Evolutionary conservation across 2,888 invertebrate genomes (phyloP).

Genomic region (Diloba caeruleocephala): DNA sequence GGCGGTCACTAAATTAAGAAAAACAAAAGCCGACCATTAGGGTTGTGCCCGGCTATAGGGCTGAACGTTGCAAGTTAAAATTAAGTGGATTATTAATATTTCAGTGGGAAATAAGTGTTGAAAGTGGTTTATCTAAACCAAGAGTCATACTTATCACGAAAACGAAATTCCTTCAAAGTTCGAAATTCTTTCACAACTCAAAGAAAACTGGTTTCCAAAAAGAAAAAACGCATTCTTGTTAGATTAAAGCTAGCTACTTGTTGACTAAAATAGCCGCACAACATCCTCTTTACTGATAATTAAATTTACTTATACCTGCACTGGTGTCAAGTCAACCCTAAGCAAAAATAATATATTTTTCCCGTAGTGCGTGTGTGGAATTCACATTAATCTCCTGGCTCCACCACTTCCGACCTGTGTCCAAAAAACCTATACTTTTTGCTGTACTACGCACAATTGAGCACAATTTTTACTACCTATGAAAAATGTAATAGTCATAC

Average conservation of each 20-base stretch:
- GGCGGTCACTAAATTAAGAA: conserved; percentile 75
- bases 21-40: conserved; percentile 79
- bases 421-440: conserved; percentile 68
- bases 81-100: conserved; percentile 1
- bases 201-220: too few species aligned
- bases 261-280: too few species aligned
- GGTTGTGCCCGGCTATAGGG: conserved; percentile 64
- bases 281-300: conserved; percentile 17
- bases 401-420: conserved; percentile 60
- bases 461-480: conserved; percentile 35
- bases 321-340: conserved; percentile 55
- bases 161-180: too few species aligned
- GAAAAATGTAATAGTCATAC: conserved; percentile 23
- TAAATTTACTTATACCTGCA: conserved; percentile 7
- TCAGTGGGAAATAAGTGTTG: too few species aligned
- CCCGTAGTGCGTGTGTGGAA: conserved; percentile 62
- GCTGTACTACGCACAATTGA: conserved; percentile 44
- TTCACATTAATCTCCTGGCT: conserved; percentile 69
- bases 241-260: too few species aligned
- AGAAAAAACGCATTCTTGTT: too few species aligned
- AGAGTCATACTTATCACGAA: too few species aligned
- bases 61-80: conserved; percentile 24
- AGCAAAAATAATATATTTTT: conserved; percentile 64
- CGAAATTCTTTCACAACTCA: too few species aligned
- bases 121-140: too few species aligned